A percentile compares a stretch with the other conserved stretches of the same genome.
phyloP scores from a whole-genome alignment of 92 coral and sea anemone species.

The Siderastrea siderea region DNA sequence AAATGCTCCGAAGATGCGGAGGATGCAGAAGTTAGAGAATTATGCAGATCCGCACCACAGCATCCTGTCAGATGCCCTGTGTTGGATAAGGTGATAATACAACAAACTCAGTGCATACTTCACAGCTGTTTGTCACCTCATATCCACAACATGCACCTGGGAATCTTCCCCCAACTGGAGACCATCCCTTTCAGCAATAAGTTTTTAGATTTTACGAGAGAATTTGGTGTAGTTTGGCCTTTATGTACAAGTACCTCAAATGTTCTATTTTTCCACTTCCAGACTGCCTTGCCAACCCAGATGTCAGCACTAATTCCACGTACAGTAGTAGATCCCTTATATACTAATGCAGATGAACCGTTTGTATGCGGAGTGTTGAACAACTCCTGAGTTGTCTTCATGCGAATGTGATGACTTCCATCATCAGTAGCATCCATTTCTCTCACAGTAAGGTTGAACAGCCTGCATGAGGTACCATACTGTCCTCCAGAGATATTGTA shows the following conservation, averaged over 20 bases:
- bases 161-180: too few relatives aligned
- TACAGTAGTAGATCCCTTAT: constrained; percentile 70
- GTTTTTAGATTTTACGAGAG: too few relatives aligned
- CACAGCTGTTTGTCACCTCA: too few relatives aligned
- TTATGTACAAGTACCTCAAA: constrained; percentile 1
- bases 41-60: too few relatives aligned
- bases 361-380: constrained; percentile 35
- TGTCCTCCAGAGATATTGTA: constrained; percentile 50
- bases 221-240: too few relatives aligned
- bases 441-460: constrained; percentile 17
- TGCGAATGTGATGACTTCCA: constrained; percentile 72
- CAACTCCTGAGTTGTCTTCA: constrained; percentile 76
- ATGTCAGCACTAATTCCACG: constrained; percentile 84
- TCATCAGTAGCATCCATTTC: constrained; percentile 27
- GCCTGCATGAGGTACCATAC: constrained; percentile 29
- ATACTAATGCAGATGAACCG: constrained; percentile 52
- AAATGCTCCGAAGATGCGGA: too few relatives aligned
- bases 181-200: too few relatives aligned
- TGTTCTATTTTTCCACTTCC: background rate
- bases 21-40: too few relatives aligned
- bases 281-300: constrained; percentile 49
- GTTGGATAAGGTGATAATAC: too few relatives aligned
- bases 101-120: too few relatives aligned
- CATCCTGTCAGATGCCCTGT: too few relatives aligned
- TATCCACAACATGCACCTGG: too few relatives aligned